These are phyloP conservation scores for Neelides folsomi DNA, from an alignment of 2,888 invertebrate species.

Conservation along the genomic window DNA sequence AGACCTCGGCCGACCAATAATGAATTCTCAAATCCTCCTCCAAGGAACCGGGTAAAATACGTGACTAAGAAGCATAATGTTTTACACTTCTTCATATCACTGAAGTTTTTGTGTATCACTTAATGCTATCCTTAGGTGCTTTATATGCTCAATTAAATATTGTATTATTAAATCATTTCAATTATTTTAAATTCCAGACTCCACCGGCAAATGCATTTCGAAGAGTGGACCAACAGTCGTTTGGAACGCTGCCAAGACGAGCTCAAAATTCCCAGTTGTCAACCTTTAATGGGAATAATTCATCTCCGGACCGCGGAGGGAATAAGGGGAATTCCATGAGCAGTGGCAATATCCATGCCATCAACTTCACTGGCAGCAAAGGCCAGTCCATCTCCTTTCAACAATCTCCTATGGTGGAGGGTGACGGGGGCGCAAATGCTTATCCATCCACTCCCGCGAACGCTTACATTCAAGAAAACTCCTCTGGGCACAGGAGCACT, in stretches of 20 bases:
- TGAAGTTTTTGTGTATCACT: no score
- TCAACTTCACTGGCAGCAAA: constrained; percentile 5
- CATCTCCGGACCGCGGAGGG: background rate
- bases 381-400: constrained; percentile 2
- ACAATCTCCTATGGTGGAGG: background rate
- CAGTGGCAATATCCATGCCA: constrained; percentile 29
- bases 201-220: constrained; percentile 57
- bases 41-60: no score
- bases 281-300: constrained; percentile 15
- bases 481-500: constrained; percentile 45
- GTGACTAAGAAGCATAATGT: no score
- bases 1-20: constrained; percentile 6
- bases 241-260: constrained; percentile 32
- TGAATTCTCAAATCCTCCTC: background rate
- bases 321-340: constrained; percentile 19
- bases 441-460: constrained; percentile 1
- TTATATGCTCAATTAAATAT: background rate
- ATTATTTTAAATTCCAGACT: constrained; percentile 43
- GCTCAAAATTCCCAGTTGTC: constrained; percentile 25
- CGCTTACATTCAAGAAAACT: background rate
- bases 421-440: background rate
- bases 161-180: background rate
- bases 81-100: no score
- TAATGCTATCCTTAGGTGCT: no score
- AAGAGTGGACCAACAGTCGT: constrained; percentile 45